phyloP scores from a whole-genome alignment of 37 sponge, comb jelly and placozoan species.

The Ephydatia muelleri region DNA sequence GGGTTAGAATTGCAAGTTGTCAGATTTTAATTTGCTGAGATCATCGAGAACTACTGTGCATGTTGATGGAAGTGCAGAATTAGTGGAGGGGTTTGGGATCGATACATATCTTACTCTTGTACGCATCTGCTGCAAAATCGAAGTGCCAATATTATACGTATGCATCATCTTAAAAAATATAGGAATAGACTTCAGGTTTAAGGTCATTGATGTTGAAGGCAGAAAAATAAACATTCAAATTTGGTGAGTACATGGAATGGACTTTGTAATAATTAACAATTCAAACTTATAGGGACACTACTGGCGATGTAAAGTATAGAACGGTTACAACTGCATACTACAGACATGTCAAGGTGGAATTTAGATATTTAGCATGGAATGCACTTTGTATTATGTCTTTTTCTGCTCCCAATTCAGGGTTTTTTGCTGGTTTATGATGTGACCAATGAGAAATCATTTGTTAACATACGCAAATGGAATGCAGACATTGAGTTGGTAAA shows the following conservation, averaged over 20 bases:
- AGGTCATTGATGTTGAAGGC: background rate
- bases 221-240: background rate
- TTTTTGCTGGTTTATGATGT: background rate
- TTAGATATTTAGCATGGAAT: too few relatives aligned
- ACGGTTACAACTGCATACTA: background rate
- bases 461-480: background rate
- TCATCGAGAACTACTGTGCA: too few relatives aligned
- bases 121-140: too few relatives aligned
- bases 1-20: background rate
- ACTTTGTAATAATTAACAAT: background rate
- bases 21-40: background rate
- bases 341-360: background rate
- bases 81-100: too few relatives aligned
- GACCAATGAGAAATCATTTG: background rate
- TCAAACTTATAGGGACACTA: background rate
- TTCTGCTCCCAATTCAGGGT: background rate
- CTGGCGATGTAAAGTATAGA: background rate
- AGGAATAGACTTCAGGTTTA: background rate
- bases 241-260: background rate
- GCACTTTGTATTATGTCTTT: too few relatives aligned
- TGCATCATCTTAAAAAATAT: too few relatives aligned
- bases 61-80: too few relatives aligned
- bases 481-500: background rate
- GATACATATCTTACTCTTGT: too few relatives aligned
- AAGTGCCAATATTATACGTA: too few relatives aligned